Conservation (phyloP, 1,140 invertebrate species). For the Leptinotarsa texana region DNA sequence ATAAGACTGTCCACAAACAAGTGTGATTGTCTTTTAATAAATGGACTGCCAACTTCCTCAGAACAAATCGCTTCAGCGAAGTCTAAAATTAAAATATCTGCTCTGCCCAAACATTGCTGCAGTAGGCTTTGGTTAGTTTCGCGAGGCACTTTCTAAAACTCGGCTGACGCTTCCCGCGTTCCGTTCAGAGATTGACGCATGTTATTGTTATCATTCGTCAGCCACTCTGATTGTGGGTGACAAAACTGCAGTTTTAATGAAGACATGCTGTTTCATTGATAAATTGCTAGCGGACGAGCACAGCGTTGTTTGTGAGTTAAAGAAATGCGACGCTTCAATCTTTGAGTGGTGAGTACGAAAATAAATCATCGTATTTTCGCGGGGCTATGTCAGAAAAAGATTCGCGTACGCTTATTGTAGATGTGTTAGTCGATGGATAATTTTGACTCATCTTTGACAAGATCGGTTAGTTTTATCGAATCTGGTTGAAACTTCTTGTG, state of each 20-base stretch:
- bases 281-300: not conserved
- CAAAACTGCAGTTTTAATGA: not conserved
- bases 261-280: not conserved
- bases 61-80: not conserved
- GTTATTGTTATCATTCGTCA: not conserved
- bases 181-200: not conserved
- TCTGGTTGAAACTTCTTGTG: no score
- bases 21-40: not conserved
- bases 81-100: slow-evolving; percentile 3
- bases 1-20: slow-evolving; percentile 6
- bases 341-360: slow-evolving; percentile 1
- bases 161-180: not conserved
- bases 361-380: not conserved
- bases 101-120: not conserved
- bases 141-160: not conserved
- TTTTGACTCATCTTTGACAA: no score
- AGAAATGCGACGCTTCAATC: not conserved
- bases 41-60: not conserved
- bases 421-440: no score
- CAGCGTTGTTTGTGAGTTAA: not conserved
- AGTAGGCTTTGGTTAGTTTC: slow-evolving; percentile 6
- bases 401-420: no score
- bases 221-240: not conserved
- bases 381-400: no score
- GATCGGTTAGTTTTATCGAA: no score